These are phyloP conservation scores for Anarrhichthys ocellatus DNA, from an alignment of 2,113 vertebrate genomes.

Conservation along the genomic window DNA sequence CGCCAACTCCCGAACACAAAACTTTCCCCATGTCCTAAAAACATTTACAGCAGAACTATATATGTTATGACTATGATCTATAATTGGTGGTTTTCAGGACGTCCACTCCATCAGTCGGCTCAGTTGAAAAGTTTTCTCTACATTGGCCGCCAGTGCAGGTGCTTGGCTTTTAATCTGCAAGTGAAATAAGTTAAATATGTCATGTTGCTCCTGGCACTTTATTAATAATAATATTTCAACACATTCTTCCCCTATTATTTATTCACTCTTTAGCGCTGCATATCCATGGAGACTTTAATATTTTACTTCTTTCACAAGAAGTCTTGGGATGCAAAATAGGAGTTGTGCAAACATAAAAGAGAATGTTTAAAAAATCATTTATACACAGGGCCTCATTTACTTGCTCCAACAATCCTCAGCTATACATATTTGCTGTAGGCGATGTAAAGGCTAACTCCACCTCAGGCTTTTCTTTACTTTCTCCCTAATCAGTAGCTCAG, in stretches of 20 bases:
- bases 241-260: constrained; percentile 9
- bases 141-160: background rate
- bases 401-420: constrained; percentile 41
- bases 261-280: constrained; percentile 35
- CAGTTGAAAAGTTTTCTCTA: background rate
- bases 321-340: constrained; percentile 20
- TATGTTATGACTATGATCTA: background rate
- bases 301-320: constrained; percentile 13
- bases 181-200: constrained; percentile 44
- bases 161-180: constrained; percentile 10
- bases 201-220: constrained; percentile 24
- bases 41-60: background rate
- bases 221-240: constrained; percentile 32
- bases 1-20: constrained; percentile 34
- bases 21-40: constrained; percentile 29
- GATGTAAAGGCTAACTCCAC: constrained; percentile 11
- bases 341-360: constrained; percentile 41
- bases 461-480: background rate
- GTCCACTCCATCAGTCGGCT: background rate
- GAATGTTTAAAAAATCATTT: constrained; percentile 14
- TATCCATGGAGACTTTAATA: constrained; percentile 17
- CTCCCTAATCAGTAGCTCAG: background rate
- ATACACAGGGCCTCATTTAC: constrained; percentile 37
- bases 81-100: constrained; percentile 5
- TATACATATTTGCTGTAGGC: constrained; percentile 52